Conservation (phyloP, 1,140 invertebrate species). For the Apis dorsata region DNA sequence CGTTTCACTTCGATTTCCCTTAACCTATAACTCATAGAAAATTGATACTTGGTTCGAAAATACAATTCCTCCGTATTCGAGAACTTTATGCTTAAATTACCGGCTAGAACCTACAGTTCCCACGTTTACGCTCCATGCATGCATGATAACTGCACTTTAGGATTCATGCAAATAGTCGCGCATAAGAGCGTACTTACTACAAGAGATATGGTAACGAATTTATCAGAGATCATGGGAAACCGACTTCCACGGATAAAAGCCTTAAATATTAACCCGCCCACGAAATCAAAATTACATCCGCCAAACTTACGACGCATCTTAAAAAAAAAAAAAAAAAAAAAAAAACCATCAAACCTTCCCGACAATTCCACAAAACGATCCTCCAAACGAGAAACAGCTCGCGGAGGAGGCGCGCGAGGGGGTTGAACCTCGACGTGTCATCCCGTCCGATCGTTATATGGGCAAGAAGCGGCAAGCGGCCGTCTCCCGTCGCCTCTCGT, state of each 20-base stretch:
- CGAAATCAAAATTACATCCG: no score
- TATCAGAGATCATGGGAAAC: slow-evolving; percentile 47
- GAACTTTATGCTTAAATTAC: slow-evolving; percentile 46
- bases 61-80: slow-evolving; percentile 11
- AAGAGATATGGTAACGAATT: slow-evolving; percentile 49
- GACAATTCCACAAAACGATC: no score
- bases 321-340: no score
- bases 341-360: no score
- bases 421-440: neutral
- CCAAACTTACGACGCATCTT: no score
- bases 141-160: slow-evolving; percentile 43
- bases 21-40: neutral
- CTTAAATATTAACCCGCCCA: neutral
- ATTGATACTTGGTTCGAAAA: slow-evolving; percentile 7
- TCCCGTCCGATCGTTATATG: slow-evolving; percentile 4
- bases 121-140: slow-evolving; percentile 49
- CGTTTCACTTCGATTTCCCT: neutral
- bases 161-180: slow-evolving; percentile 43
- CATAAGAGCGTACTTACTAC: slow-evolving; percentile 26
- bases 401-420: no score
- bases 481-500: slow-evolving; percentile 53
- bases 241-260: neutral
- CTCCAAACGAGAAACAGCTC: no score
- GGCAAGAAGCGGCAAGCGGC: neutral
- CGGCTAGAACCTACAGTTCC: slow-evolving; percentile 25